Evolutionary conservation across 2,797 vertebrate genomes (phyloP), one percentile per base, ranked within the genome.

Genomic region (Sebastes paucispinis): DNA sequence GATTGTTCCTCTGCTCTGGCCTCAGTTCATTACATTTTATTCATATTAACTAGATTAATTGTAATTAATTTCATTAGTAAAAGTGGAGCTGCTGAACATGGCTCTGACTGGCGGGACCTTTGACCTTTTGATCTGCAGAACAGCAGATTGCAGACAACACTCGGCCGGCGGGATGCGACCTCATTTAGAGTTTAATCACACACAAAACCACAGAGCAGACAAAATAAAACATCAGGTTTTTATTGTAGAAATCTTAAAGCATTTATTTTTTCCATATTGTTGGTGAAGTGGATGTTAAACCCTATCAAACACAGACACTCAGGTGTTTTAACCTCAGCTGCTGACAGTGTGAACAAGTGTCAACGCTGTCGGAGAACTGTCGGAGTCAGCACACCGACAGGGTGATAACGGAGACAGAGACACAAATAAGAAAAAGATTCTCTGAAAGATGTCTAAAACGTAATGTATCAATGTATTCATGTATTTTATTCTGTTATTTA

Each of bases 41-140:
- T 72, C 72, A 75, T 69, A 67, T 77, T 74, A 79, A 82, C 73
- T 59, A 78, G 77, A 83, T 83, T 80, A 75, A 83, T 39, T 81
- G 22, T 63, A 72, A 90, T 90, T 83, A 68, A 87, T 91, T 81
- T 77, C 64, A 90, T 86, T 72, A 89, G 81, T 55, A 27, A 67
- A 76, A 84, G 59, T 78, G 71, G 68, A 80, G 76, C 77, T 72
- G 57, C 22, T 11, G 69, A 60, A 58, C 2, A 2, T 13, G 34
- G 34, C 75, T 75, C 18, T 34, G 67, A 74, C 27, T 7, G 22
- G 10, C 5, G 2, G 7, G 73, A 84, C 84, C 89, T 86, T 8
- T 73, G 72, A 87, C 84, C 81, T 87, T 76, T 69, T n/a, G n/a
- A 77, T 82, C 57, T 57, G 58, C 67, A 32, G 50, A 43, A 27